phyloP scores from a whole-genome alignment of 1,140 invertebrate species.

The Melitaea cinxia region DNA sequence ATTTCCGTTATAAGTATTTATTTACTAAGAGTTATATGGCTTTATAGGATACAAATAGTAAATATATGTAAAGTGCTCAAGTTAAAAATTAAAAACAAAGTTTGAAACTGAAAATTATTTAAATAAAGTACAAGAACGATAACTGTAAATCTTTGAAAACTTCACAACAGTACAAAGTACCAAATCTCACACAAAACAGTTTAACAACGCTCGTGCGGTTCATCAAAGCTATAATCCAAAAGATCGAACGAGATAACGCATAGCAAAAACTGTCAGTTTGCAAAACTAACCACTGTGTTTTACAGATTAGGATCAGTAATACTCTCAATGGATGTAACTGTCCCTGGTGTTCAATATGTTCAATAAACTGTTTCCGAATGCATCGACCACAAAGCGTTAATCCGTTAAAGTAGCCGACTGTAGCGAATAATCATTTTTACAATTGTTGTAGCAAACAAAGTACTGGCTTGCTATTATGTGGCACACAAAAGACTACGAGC shows the following conservation, averaged over 20 bases:
- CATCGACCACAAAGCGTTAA: constrained; percentile 51
- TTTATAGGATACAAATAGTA: too few species aligned
- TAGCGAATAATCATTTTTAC: constrained; percentile 60
- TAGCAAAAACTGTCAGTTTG: constrained; percentile 59
- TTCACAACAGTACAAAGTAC: constrained; percentile 15
- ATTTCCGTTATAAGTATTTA: too few species aligned
- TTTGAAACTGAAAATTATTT: neutral
- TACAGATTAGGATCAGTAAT: constrained; percentile 69
- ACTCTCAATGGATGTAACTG: constrained; percentile 72
- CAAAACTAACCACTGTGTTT: constrained; percentile 73
- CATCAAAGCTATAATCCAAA: constrained; percentile 44
- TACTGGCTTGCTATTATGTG: constrained; percentile 58
- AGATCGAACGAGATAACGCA: constrained; percentile 56
- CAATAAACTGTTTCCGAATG: constrained; percentile 56
- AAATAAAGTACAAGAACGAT: constrained; percentile 2
- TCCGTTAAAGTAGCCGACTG: constrained; percentile 76
- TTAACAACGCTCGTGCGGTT: constrained; percentile 37
- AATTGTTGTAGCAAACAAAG: constrained; percentile 67
- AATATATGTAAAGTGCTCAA: neutral
- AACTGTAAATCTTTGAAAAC: constrained; percentile 17
- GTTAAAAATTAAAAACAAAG: neutral
- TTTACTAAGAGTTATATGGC: too few species aligned
- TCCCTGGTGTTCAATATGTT: constrained; percentile 67
- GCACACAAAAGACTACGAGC: constrained; percentile 60
- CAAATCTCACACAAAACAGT: constrained; percentile 19